These are phyloP conservation scores for Melangyna quadrimaculata DNA, from an alignment of 2,888 invertebrate species.

Conservation along the genomic window DNA sequence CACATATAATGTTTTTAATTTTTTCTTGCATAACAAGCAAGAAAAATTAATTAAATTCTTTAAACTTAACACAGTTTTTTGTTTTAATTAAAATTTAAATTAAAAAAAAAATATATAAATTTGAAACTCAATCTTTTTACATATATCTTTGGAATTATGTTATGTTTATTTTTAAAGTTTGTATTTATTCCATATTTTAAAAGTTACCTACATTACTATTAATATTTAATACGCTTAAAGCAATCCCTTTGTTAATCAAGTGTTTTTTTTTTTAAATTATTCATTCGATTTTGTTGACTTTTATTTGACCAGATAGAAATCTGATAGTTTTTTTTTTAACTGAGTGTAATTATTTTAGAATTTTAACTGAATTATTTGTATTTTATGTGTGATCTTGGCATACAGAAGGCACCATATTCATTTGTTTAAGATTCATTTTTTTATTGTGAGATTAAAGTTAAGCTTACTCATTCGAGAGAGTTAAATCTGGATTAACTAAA, in stretches of 20 bases:
- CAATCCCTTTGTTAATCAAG: slow-evolving; percentile 30
- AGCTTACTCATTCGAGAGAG: too few relatives aligned
- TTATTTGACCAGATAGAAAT: not conserved
- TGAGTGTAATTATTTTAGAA: not conserved
- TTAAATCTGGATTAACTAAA: too few relatives aligned
- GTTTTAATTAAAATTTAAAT: not conserved
- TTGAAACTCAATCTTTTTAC: slow-evolving; percentile 6
- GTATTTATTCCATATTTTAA: slow-evolving; percentile 18
- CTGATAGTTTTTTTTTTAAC: not conserved
- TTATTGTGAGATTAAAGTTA: too few relatives aligned
- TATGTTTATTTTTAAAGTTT: not conserved
- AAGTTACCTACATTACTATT: not conserved
- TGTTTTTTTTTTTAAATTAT: not conserved
- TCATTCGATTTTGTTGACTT: slow-evolving; percentile 31
- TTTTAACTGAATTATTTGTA: not conserved
- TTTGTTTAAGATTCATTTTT: too few relatives aligned
- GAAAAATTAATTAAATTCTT: too few relatives aligned
- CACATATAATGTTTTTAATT: too few relatives aligned
- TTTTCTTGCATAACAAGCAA: too few relatives aligned
- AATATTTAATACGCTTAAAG: slow-evolving; percentile 27
- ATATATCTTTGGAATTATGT: not conserved
- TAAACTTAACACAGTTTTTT: slow-evolving; percentile 13
- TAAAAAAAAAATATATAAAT: slow-evolving; percentile 2
- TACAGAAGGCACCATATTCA: not conserved
- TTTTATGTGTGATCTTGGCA: not conserved